These are phyloP conservation scores for Heliconius charithonia DNA, from an alignment of 2,888 invertebrate species.

Conservation along the genomic window DNA sequence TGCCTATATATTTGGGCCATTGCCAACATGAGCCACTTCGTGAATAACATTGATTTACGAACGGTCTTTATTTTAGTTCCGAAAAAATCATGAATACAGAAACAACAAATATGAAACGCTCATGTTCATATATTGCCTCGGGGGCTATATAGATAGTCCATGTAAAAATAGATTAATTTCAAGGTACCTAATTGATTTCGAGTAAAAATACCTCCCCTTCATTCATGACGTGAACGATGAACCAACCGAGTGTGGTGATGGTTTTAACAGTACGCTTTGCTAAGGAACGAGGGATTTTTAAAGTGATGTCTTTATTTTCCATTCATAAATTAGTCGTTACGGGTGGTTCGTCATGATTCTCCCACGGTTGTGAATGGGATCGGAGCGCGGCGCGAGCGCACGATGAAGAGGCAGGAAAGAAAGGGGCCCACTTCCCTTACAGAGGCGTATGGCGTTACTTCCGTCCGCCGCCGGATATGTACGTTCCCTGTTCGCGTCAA, in stretches of 20 bases:
- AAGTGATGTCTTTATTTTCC: constrained; percentile 68
- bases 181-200: constrained; percentile 41
- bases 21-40: constrained; percentile 40
- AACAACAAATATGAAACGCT: constrained; percentile 29
- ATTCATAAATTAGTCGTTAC: constrained; percentile 73
- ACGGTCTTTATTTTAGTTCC: constrained; percentile 41
- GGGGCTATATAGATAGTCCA: constrained; percentile 46
- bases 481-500: constrained; percentile 75
- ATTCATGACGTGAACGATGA: constrained; percentile 61
- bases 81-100: constrained; percentile 39
- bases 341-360: constrained; percentile 68
- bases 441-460: constrained; percentile 74
- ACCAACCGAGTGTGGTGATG: constrained; percentile 60
- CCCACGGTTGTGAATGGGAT: constrained; percentile 75
- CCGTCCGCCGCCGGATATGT: constrained; percentile 74
- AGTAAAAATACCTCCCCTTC: constrained; percentile 65
- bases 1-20: constrained; percentile 38
- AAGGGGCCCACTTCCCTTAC: constrained; percentile 79
- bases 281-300: constrained; percentile 57
- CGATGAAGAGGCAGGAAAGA: constrained; percentile 66
- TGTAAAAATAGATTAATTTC: constrained; percentile 64
- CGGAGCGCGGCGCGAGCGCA: constrained; percentile 51
- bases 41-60: constrained; percentile 42
- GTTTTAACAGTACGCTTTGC: constrained; percentile 60
- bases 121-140: constrained; percentile 36